phyloP scores from a whole-genome alignment of 1,140 invertebrate species.

The Diorhabda elongata region DNA sequence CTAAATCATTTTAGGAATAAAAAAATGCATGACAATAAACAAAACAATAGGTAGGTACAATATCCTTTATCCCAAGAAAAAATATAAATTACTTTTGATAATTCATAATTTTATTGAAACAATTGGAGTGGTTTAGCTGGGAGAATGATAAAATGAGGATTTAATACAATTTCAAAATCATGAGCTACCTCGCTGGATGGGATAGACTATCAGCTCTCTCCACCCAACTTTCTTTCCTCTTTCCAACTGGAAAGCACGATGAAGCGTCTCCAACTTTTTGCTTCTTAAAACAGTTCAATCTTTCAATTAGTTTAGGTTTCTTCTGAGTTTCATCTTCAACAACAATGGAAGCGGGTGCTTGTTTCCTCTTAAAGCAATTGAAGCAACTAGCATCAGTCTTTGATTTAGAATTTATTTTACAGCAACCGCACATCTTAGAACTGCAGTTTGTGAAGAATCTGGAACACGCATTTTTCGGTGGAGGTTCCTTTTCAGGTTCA shows the following conservation, averaged over 20 bases:
- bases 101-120: too few species aligned
- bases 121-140: too few species aligned
- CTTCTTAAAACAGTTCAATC: constrained; percentile 39
- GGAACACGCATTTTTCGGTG: constrained; percentile 28
- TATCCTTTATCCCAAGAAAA: too few species aligned
- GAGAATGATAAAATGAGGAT: too few species aligned
- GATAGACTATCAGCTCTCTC: constrained; percentile 43
- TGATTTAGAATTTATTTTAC: constrained; percentile 14
- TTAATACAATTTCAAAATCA: too few species aligned
- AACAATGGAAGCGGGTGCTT: constrained; percentile 30
- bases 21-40: too few species aligned
- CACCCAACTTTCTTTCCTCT: constrained; percentile 44
- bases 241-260: constrained; percentile 35
- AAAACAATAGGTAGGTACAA: too few species aligned
- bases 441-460: constrained; percentile 34
- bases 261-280: constrained; percentile 40
- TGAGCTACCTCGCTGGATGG: background rate
- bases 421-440: constrained; percentile 35
- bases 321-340: constrained; percentile 35
- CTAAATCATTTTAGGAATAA: too few species aligned
- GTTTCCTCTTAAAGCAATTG: constrained; percentile 34
- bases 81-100: too few species aligned
- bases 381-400: constrained; percentile 34
- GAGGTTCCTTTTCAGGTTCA: constrained; percentile 27
- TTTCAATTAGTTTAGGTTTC: constrained; percentile 25